Conservation (phyloP, 2,888 invertebrate species). For the Lasioglossum marginatum region DNA sequence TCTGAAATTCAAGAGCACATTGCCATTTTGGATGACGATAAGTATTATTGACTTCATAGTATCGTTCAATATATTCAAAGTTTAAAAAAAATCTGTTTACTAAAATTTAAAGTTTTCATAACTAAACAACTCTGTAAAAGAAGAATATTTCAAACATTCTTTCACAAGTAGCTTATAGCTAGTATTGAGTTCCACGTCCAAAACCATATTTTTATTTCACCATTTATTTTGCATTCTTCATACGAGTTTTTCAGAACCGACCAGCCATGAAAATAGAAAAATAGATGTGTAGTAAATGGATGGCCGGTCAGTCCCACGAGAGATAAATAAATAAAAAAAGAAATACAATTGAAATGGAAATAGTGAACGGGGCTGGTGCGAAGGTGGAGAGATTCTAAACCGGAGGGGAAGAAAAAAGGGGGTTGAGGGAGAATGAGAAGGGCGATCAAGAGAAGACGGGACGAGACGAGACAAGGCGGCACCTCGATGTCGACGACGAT, state of each 20-base stretch:
- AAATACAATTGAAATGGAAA: neutral
- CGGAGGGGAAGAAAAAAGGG: neutral
- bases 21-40: too few species aligned
- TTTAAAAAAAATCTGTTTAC: too few species aligned
- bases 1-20: too few species aligned
- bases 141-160: too few species aligned
- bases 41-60: too few species aligned
- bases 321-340: neutral
- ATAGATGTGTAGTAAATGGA: neutral
- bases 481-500: constrained; percentile 66
- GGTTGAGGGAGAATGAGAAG: constrained; percentile 3
- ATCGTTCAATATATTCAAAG: too few species aligned
- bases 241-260: neutral
- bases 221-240: neutral
- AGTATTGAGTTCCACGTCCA: too few species aligned
- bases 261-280: neutral
- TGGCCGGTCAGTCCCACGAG: neutral
- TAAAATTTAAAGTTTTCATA: too few species aligned
- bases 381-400: neutral
- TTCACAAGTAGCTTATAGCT: too few species aligned
- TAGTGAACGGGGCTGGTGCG: neutral
- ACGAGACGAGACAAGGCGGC: constrained; percentile 33
- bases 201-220: too few species aligned
- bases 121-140: too few species aligned
- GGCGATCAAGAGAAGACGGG: constrained; percentile 18